phyloP scores from a whole-genome alignment of 2,113 vertebrate species.

The Mobula birostris region DNA sequence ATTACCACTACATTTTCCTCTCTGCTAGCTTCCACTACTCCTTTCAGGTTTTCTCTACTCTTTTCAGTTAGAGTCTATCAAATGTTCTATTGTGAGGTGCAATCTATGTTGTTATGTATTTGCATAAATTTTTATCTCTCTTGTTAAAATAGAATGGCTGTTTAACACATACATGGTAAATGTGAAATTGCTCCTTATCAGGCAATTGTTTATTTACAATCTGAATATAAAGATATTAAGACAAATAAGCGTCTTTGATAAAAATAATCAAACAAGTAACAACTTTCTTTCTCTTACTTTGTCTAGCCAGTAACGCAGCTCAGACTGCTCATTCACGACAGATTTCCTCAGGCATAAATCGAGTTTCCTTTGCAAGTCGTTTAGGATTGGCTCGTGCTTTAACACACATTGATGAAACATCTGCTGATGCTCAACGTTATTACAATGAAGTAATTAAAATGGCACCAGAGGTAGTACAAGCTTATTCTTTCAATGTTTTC shows the following conservation, averaged over 20 bases:
- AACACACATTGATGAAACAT: conserved; percentile 44
- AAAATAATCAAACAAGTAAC: background rate
- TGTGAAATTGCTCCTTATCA: background rate
- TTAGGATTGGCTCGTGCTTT: conserved; percentile 52
- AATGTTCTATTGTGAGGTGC: background rate
- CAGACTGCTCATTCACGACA: background rate
- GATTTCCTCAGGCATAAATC: conserved; percentile 41
- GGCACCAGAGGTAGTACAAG: conserved; percentile 49
- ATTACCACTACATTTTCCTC: background rate
- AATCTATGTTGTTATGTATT: background rate
- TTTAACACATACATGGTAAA: background rate
- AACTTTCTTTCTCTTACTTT: background rate
- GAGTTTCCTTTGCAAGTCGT: conserved; percentile 47
- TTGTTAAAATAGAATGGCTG: background rate
- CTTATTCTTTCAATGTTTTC: background rate
- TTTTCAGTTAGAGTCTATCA: background rate
- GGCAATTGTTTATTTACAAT: background rate
- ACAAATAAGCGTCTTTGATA: background rate
- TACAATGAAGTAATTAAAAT: conserved; percentile 54
- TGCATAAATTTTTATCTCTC: background rate
- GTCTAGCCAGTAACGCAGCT: background rate
- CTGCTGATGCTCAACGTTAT: conserved; percentile 45
- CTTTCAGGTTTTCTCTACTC: background rate
- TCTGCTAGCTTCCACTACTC: background rate
- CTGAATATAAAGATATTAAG: background rate